Evolutionary conservation across 2,113 vertebrate genomes (phyloP).

Genomic region (Mixornis gularis): DNA sequence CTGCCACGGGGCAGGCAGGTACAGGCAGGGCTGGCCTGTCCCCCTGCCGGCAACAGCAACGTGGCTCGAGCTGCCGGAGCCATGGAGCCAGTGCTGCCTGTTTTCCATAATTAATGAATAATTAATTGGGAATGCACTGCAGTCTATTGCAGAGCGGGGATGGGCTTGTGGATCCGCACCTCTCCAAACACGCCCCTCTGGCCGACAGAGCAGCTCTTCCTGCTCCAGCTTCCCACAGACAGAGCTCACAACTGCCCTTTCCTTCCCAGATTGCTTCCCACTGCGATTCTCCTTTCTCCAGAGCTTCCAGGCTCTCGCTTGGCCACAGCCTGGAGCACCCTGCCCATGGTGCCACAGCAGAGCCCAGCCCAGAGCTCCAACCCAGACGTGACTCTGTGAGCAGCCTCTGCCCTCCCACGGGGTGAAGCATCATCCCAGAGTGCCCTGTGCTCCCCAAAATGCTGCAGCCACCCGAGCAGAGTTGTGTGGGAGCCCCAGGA

Average conservation of each 20-base stretch:
- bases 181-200: background rate
- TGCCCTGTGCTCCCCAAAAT: fast-evolving
- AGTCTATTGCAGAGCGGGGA: slow-evolving; percentile 36
- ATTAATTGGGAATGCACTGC: slow-evolving; percentile 53
- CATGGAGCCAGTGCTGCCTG: background rate
- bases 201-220: background rate
- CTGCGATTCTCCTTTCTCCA: background rate
- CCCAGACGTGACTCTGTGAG: background rate
- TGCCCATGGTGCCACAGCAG: fast-evolving
- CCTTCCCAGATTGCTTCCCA: fast-evolving
- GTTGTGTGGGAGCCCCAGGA: background rate
- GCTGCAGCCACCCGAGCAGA: fast-evolving
- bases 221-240: background rate
- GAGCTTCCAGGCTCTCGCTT: fast-evolving
- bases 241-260: background rate
- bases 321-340: background rate
- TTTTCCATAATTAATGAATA: slow-evolving; percentile 65
- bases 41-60: fast-evolving
- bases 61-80: background rate
- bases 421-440: background rate
- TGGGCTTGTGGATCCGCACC: background rate
- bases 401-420: fast-evolving
- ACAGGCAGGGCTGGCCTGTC: background rate
- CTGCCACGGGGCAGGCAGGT: background rate
- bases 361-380: background rate